Percentiles rank a stretch among this genome's conserved stretches.
phyloP scores from a whole-genome alignment of 2,888 invertebrate species.

The Camptogramma bilineatum region DNA sequence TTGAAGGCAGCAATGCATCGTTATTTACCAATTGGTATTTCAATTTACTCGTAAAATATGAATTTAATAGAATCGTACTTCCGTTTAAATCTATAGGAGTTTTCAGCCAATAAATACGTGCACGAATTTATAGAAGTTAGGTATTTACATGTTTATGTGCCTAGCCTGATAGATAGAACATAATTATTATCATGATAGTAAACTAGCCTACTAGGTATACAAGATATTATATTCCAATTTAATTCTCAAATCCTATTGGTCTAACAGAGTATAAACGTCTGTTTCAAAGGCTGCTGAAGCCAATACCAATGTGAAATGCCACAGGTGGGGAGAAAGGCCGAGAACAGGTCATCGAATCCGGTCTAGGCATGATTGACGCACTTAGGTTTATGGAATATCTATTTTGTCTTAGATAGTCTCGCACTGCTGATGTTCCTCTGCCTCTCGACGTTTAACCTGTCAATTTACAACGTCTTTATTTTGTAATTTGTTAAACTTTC shows the following conservation, averaged over 20 bases:
- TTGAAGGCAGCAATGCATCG: too few species aligned
- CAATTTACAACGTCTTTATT: too few species aligned
- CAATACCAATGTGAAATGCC: conserved; percentile 17
- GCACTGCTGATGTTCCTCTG: too few species aligned
- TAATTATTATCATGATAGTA: neutral
- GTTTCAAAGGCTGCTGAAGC: conserved; percentile 12
- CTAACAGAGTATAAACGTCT: neutral
- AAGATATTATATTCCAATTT: neutral
- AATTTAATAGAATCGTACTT: neutral
- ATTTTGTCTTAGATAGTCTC: too few species aligned
- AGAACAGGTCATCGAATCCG: conserved; percentile 14
- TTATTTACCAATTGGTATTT: too few species aligned
- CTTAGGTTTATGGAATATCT: neutral
- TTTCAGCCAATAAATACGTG: neutral
- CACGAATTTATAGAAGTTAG: neutral
- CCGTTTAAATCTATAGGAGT: neutral
- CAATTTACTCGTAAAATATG: too few species aligned
- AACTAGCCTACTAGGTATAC: neutral
- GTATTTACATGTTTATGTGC: neutral
- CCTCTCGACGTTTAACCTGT: too few species aligned
- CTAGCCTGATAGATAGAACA: neutral
- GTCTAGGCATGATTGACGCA: neutral
- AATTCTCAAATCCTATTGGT: conserved; percentile 17
- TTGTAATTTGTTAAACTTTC: too few species aligned
- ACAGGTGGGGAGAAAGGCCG: conserved; percentile 15